Conservation (phyloP, 2,888 invertebrate species). For the Vannuccia rotundouncinata region DNA sequence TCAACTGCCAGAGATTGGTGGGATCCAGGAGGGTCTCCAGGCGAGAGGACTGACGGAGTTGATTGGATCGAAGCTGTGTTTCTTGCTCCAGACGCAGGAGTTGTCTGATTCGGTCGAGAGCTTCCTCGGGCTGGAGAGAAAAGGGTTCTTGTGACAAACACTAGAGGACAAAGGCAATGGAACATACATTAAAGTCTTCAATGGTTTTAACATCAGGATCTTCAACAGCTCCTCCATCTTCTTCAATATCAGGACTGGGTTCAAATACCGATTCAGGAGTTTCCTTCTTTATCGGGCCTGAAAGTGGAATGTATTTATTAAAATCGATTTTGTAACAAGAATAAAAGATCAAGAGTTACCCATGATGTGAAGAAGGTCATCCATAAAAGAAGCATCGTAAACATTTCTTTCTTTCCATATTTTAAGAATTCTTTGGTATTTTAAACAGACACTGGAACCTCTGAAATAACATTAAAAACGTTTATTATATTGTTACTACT, state of each 20-base stretch:
- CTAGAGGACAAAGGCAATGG: no score
- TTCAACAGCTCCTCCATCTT: background rate
- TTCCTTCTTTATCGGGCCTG: background rate
- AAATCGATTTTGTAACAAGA: no score
- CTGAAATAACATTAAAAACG: background rate
- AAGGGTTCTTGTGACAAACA: no score
- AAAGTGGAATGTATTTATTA: no score
- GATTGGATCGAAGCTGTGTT: background rate
- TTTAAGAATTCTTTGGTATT: conserved; percentile 27
- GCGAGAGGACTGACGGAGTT: background rate
- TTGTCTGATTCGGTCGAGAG: background rate
- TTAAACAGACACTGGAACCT: background rate
- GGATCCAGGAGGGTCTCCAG: background rate
- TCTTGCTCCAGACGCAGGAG: background rate
- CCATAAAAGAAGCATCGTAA: conserved; percentile 27
- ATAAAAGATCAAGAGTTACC: background rate
- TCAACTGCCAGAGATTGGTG: background rate
- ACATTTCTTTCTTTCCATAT: conserved; percentile 35
- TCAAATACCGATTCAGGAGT: background rate
- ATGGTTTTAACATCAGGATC: background rate
- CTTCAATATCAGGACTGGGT: background rate
- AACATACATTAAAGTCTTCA: background rate
- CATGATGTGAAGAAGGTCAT: conserved; percentile 10
- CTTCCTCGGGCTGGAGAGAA: background rate
- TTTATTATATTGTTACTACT: no score